Evolutionary conservation across 2,888 invertebrate genomes (phyloP).

Genomic region (Dynastes hyllus): DNA sequence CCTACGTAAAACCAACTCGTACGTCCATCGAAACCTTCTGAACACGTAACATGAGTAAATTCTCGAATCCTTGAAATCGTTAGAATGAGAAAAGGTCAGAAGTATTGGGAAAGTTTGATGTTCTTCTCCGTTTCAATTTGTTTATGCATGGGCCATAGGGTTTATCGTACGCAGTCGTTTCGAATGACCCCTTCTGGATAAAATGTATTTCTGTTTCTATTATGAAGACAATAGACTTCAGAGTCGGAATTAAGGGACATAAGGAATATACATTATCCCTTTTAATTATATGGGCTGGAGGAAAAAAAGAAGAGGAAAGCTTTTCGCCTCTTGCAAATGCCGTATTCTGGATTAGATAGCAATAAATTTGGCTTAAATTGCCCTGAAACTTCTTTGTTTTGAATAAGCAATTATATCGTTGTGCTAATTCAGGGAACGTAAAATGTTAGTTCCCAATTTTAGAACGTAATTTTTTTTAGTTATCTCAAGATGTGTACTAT

Average conservation of each 20-base stretch:
- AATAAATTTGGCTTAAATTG: slow-evolving; percentile 52
- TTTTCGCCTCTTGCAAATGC: slow-evolving; percentile 13
- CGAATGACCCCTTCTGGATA: slow-evolving; percentile 33
- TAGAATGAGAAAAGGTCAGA: slow-evolving; percentile 6
- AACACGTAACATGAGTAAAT: neutral
- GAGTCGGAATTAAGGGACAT: slow-evolving; percentile 40
- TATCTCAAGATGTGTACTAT: neutral
- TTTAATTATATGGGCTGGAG: slow-evolving; percentile 45
- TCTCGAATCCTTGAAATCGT: neutral
- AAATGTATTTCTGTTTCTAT: slow-evolving; percentile 43
- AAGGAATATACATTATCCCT: slow-evolving; percentile 48
- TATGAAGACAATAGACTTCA: slow-evolving; percentile 43
- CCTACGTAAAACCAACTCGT: too few species aligned
- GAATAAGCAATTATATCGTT: slow-evolving; percentile 20
- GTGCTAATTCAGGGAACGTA: slow-evolving; percentile 9
- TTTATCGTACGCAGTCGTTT: slow-evolving; percentile 34
- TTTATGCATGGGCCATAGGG: slow-evolving; percentile 45
- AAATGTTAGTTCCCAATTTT: slow-evolving; percentile 18
- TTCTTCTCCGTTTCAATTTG: slow-evolving; percentile 30
- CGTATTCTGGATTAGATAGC: slow-evolving; percentile 40
- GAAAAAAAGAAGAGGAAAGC: slow-evolving; percentile 24
- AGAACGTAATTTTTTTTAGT: neutral
- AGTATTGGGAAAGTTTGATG: slow-evolving; percentile 38
- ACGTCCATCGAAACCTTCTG: neutral
- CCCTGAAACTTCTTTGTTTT: slow-evolving; percentile 29